These are phyloP conservation scores for Branchinecta lindahli DNA, from an alignment of 1,140 invertebrate genomes.

Conservation along the genomic window DNA sequence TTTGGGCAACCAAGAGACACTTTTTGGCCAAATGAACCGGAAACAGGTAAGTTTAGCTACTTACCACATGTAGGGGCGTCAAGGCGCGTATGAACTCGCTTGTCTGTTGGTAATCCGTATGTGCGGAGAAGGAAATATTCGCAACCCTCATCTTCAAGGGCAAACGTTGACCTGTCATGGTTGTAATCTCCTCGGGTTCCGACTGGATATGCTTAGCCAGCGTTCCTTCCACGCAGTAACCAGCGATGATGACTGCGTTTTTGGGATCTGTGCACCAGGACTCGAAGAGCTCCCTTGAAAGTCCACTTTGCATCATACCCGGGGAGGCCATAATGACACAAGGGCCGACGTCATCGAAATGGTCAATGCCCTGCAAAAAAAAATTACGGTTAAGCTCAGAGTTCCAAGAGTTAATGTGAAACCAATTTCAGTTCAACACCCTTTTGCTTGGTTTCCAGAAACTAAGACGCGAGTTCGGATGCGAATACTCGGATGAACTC, in stretches of 20 bases:
- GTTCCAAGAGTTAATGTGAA: no score
- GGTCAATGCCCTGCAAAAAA: conserved; percentile 74
- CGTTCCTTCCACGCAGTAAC: conserved; percentile 98
- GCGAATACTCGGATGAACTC: no score
- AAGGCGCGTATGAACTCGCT: conserved; percentile 88
- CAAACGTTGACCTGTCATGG: conserved; percentile 87
- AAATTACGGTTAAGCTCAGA: conserved; percentile 11
- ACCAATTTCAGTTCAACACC: no score
- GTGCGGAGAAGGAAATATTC: conserved; percentile 98
- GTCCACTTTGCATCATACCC: conserved; percentile 98
- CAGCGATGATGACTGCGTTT: conserved; percentile 96
- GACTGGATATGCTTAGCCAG: conserved; percentile 91
- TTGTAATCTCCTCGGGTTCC: conserved; percentile 92
- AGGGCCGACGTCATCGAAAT: conserved; percentile 98
- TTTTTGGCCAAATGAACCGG: no score
- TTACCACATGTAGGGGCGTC: conserved; percentile 84
- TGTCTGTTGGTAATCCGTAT: conserved; percentile 98
- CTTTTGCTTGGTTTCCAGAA: no score
- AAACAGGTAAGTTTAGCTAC: no score
- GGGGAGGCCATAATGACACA: conserved; percentile 98
- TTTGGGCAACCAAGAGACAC: no score
- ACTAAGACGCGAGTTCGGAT: no score
- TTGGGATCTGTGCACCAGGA: conserved; percentile 95
- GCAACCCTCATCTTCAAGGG: conserved; percentile 95
- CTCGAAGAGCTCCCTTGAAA: conserved; percentile 95